Evolutionary conservation across 2,888 invertebrate genomes (phyloP).

Genomic region (Blastobasis lacticolella): DNA sequence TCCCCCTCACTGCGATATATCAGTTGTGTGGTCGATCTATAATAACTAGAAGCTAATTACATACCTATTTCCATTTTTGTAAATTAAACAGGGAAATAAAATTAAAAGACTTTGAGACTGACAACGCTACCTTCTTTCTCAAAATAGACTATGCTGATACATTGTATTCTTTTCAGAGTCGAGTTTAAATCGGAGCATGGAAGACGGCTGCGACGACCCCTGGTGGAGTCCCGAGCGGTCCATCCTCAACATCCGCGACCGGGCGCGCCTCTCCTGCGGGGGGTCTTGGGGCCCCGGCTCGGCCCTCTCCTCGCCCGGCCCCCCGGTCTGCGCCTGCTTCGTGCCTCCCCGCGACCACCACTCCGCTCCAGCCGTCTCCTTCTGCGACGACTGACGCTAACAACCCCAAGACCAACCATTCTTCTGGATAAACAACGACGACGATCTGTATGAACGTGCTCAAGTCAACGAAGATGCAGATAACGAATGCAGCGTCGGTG

Average conservation of each 20-base stretch:
- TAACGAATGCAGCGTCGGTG: neutral
- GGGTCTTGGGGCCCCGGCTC: constrained; percentile 56
- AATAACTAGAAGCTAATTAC: no score
- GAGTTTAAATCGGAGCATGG: constrained; percentile 31
- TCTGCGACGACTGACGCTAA: constrained; percentile 72
- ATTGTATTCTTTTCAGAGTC: constrained; percentile 29
- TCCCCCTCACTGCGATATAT: no score
- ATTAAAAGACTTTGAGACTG: no score
- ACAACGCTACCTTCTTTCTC: neutral
- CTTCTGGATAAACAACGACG: constrained; percentile 24
- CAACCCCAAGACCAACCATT: constrained; percentile 21
- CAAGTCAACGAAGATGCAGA: neutral
- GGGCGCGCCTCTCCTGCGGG: constrained; percentile 58
- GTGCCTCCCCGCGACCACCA: constrained; percentile 62
- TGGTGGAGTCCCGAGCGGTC: constrained; percentile 46
- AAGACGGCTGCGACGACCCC: constrained; percentile 28
- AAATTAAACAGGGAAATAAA: no score
- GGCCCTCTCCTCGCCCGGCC: constrained; percentile 57
- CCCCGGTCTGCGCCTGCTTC: constrained; percentile 62
- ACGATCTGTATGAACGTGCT: constrained; percentile 9
- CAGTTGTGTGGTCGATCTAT: no score
- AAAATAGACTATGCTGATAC: neutral
- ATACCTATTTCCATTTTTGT: no score
- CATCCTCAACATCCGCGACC: constrained; percentile 46
- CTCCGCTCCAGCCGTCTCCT: constrained; percentile 76